A percentile compares a stretch with the other conserved stretches of the same genome.
Conservation (phyloP, 2,113 vertebrate species). For the Microtus ochrogaster region DNA sequence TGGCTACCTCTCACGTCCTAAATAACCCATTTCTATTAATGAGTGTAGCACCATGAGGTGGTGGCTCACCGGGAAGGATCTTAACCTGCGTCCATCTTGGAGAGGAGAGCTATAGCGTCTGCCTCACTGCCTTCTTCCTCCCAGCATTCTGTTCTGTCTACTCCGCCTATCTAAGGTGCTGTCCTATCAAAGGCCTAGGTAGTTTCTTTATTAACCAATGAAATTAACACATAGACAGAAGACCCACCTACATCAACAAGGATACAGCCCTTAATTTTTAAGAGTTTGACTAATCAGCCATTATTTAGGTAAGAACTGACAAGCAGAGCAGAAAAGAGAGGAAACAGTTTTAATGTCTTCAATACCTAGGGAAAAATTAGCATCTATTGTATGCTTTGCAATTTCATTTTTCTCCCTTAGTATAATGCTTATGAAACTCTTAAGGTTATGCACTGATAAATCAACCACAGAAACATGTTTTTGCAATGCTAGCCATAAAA, state of each 20-base stretch:
- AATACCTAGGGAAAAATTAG: background rate
- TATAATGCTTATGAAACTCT: background rate
- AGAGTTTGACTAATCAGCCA: background rate
- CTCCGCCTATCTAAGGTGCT: no score
- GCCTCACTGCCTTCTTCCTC: no score
- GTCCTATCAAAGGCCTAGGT: no score
- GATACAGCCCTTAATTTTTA: background rate
- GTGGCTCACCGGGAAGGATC: no score
- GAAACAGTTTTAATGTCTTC: background rate
- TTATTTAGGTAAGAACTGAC: background rate
- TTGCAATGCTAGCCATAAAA: background rate
- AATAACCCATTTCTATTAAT: no score
- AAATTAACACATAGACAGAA: no score
- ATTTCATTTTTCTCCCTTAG: background rate
- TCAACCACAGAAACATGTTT: background rate
- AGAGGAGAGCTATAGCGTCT: no score
- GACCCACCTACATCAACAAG: background rate
- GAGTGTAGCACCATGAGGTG: no score
- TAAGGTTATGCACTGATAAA: conserved; percentile 14
- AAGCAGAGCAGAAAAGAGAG: background rate
- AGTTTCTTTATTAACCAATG: no score
- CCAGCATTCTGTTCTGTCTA: no score
- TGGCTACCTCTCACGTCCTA: no score
- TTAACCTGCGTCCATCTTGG: no score
- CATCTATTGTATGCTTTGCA: background rate